A percentile compares a stretch with the other conserved stretches of the same genome.
These are phyloP conservation scores for Theonella swinhoei DNA, from an alignment of 37 sponge, comb jelly and placozoan genomes.

Conservation along the genomic window DNA sequence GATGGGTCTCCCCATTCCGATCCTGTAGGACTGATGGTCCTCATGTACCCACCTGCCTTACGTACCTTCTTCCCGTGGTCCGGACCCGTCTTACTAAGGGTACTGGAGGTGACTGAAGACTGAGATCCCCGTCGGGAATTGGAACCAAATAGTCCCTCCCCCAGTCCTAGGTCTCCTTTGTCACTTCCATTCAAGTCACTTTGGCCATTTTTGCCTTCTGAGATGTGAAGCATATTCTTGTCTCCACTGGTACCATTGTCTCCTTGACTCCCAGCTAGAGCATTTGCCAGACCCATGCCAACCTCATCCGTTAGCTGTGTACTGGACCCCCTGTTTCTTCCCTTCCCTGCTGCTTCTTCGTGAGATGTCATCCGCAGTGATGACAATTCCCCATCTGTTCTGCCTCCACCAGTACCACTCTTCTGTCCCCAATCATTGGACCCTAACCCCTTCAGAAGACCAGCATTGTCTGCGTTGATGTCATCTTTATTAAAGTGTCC, in stretches of 20 bases:
- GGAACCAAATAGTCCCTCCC: background rate
- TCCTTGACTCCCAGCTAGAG: no score
- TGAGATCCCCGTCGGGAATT: background rate
- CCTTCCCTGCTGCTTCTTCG: no score
- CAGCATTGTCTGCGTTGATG: background rate
- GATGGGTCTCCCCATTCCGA: constrained; percentile 79
- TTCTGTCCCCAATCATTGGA: background rate
- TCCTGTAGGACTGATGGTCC: constrained; percentile 56
- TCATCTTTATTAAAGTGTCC: background rate
- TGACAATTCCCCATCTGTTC: background rate
- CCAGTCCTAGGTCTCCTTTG: background rate
- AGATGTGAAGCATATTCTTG: background rate
- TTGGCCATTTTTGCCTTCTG: background rate
- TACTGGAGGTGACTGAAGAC: background rate
- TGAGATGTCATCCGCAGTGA: no score
- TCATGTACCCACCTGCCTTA: constrained; percentile 49
- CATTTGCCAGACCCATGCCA: background rate
- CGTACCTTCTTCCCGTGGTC: constrained; percentile 37
- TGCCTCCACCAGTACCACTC: background rate
- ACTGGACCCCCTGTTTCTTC: background rate
- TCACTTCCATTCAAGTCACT: background rate
- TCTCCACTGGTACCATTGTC: background rate
- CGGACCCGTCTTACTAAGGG: background rate
- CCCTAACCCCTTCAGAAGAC: background rate
- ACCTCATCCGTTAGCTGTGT: background rate